These are phyloP conservation scores for Apamea monoglypha DNA, from an alignment of 2,888 invertebrate species.

Conservation along the genomic window DNA sequence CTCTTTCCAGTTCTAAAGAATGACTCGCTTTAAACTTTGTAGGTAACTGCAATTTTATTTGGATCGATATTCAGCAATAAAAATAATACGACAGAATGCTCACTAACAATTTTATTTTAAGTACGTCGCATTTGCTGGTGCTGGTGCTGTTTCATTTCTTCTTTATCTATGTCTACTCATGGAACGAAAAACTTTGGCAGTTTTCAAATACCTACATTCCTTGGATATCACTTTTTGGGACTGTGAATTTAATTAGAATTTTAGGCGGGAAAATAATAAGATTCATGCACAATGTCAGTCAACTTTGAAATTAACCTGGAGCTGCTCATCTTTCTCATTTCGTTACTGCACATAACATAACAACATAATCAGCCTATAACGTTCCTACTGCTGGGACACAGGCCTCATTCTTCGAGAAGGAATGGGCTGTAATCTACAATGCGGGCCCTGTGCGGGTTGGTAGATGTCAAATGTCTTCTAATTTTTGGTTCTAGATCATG, in stretches of 20 bases:
- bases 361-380: too few relatives aligned
- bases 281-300: neutral
- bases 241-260: neutral
- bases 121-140: neutral
- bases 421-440: too few relatives aligned
- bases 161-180: neutral
- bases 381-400: too few relatives aligned
- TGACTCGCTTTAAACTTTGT: neutral
- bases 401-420: too few relatives aligned
- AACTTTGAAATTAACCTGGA: neutral
- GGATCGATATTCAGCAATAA: neutral
- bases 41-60: slow-evolving; percentile 6
- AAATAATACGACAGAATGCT: slow-evolving; percentile 23
- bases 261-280: neutral
- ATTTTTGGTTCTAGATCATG: too few relatives aligned
- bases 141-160: slow-evolving; percentile 4
- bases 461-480: too few relatives aligned
- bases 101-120: slow-evolving; percentile 1
- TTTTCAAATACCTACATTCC: neutral
- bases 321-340: neutral
- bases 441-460: too few relatives aligned
- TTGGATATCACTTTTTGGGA: neutral
- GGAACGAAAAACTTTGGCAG: neutral
- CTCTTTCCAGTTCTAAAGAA: neutral
- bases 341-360: neutral